Base-by-base conservation (phyloP, 2,888 invertebrate genomes). In the Lepidocyrtinus sp. region DNA sequence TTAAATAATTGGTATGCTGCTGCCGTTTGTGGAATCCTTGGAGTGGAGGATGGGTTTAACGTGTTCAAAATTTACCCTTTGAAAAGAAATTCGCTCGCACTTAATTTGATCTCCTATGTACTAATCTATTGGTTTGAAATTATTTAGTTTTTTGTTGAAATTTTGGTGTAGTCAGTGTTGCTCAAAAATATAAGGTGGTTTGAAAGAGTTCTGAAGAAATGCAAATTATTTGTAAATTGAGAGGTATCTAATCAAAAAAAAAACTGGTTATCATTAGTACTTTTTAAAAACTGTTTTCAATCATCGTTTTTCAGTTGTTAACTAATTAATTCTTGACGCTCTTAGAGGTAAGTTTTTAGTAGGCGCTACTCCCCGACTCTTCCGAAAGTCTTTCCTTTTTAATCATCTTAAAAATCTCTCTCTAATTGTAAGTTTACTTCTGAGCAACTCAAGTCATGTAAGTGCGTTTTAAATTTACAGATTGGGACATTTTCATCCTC, bases 61-160 rank as follows among this genome's bases (percentile, higher is more conserved):
- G 78, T 78, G 78, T 78, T 78, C 78, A 78, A 78, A 78, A 78
- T 78, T 73, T 17, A n/a, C 22, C 24, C 5, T 36, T 36, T 36
- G 12, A 27, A 69, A 26, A 67, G 70, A 61, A 50, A 1, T 77
- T 17, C 17, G 45, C 50, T 36, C 36, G 36, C 36, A 36, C 71
- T 50, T 7, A 36, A 78, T 78, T 61, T 78, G 78, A 78, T 78
- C 78, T 78, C 75, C 50, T 65, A 36, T 12, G n/a, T n/a, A n/a
- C n/a, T n/a, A n/a, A n/a, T 26, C 50, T 78, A 78, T 78, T 78
- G 78, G 68, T 71, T 73, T 59, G 59, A 67, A 21, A 55, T 45
- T 63, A 63, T 63, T 9, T 63, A 50, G 15, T 65, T 67, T 26
- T 17, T 65, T 36, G 46, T 12, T 63, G 5, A 63, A 63, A 19